Base-by-base conservation (phyloP, 2,888 invertebrate species). In the Hydriomena furcata region DNA sequence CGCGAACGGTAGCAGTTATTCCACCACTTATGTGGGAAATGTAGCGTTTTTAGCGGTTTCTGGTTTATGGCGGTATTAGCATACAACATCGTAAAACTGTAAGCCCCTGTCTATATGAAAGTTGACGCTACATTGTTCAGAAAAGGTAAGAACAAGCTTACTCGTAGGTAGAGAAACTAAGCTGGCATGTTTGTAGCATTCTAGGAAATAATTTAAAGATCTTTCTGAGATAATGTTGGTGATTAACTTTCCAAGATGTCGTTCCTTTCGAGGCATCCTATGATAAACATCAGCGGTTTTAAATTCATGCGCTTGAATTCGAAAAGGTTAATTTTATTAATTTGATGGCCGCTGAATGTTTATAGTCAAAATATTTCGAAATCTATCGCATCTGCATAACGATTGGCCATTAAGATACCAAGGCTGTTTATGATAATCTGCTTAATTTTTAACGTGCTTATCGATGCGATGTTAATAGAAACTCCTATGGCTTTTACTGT, bases 1-100 rank as follows among this genome's bases (percentile, higher is more conserved):
- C 84, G 87, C 79, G 69, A 65, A 81, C 87, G 70, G 89, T 86
- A 88, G 88, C 84, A 55, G 73, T 71, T 70, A 72, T 70, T 71
- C 71, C 61, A 66, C 73, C 74, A 71, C 77, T 78, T 77, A 70
- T 70, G 71, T 78, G 76, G 68, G 78, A 80, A 81, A 28, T 51
- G 6, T 31, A 31, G 32, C 41, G 30, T 76, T 76, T 75, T 73
- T 71, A 72, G 69, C 76, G 58, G 62, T 65, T 64, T 64, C 57
- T 69, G 63, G 65, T 63, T 62, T 71, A 69, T 68, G 59, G 65
- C 74, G 70, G 71, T 73, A 69, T 79, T 76, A 76, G 73, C 73
- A 80, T 79, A 79, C 74, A 65, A 71, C 73, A 70, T 73, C 74
- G 77, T 82, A 73, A 77, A 76, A 71, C 69, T 72, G 37, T 48